Evolutionary conservation across 2,797 vertebrate genomes (phyloP), one percentile per base, ranked within the genome.

Genomic region (Liasis olivaceus): DNA sequence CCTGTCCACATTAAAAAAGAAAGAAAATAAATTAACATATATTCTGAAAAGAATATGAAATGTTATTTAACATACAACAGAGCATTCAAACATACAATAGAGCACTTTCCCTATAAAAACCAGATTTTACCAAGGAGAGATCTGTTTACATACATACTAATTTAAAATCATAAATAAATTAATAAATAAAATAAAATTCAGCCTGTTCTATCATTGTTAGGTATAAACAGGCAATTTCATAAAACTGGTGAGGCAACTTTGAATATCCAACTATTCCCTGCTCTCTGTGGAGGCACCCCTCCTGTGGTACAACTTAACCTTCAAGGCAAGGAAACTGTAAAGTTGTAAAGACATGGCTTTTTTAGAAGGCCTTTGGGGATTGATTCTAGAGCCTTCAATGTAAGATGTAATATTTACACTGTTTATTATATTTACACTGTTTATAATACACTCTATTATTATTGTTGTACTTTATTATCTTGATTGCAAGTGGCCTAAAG

Each of bases 1-100:
- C 95, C 98, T 98, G 96, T 95, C 85, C 90, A 42, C 36, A 88
- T 85, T 95, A 92, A 93, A 15, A 89, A 90, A 92, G 93, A 90
- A 0, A 93, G 60, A 56, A 22, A 92, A 92, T 93, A 51, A 1
- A 89, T 94, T 54, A 93, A 88, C 47, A 95, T 1, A 0, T 59
- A 42, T 95, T 93, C 62, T 58, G 87, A 86, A 3, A 94, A 66
- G 31, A 81, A 81, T 47, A 9, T 47, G 9, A 81, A 81, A 81
- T 0, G 1, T 8, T 63, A 93, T 42, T 42, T 42, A 42, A 42
- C 42, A 42, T 42, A 89, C 1, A 8, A 54, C 3, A 42, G 42
- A 42, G 42, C 42, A 42, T 42, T 42, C 42, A 54, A 54, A 1
- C 7, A 54, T 7, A 54, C 51, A 54, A 31, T 22, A 28, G 0